Evolutionary conservation across 37 sponge, comb jelly and placozoan genomes (phyloP), one percentile per base, ranked within the genome.

Genomic region (Eunapius fragilis): DNA sequence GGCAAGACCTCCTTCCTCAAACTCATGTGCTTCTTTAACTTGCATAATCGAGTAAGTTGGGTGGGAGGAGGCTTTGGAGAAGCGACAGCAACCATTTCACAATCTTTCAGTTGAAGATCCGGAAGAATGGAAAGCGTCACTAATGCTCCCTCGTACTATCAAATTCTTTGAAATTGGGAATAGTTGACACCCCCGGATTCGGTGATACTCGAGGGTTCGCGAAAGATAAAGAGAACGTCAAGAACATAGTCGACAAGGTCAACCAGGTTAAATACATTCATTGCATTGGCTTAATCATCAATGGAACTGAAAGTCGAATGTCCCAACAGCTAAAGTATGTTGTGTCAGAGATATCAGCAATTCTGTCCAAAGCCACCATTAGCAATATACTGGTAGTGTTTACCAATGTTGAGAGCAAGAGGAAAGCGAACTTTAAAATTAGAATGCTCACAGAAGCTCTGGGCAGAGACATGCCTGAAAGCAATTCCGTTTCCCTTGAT

Each of bases 271-370:
- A 77, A 24, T 78, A 78, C 37, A 67, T 86, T 71, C 78, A 86
- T 28, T 86, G 86, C 70, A 31, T 86, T 31, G 77, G 86, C 7
- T 79, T 87, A 26, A 49, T 87, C 31, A 87, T 87, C 81, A 79
- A 87, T 80, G 80, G 87, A 14, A 47, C 75, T 25, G 26, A 6
- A 67, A 19, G 49, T 27, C 80, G 87, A 22, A 45, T 87, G 10
- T 24, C n/a, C 11, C 80, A 87, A 27, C 76, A 73, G 25, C 69
- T 87, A 24, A 58, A n/a, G n/a, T n/a, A n/a, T n/a, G n/a, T n/a
- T n/a, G n/a, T n/a, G n/a, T n/a, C 75, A n/a, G 89, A 82, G 33
- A 76, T 88, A 24, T 83, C 89, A 3, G n/a, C 89, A n/a, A 88
- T 88, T 30, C 24, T 88, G 28, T 84, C 89, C 17, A 76, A 50